Evolutionary conservation across 2,797 vertebrate genomes (phyloP).

Genomic region (Pangasius macronema): DNA sequence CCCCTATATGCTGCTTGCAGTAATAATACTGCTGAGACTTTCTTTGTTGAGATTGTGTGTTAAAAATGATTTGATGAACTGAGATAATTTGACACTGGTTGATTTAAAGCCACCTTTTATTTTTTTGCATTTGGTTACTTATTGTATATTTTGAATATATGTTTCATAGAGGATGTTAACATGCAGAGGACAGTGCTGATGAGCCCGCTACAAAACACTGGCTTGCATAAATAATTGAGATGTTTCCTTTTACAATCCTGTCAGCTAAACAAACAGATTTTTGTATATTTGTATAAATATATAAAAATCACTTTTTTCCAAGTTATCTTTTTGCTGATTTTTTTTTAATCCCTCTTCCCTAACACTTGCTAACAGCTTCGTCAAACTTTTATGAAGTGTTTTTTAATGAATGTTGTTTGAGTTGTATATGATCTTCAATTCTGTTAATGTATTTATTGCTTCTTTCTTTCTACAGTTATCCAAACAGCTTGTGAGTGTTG

Average conservation of each 20-base stretch:
- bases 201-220: neutral
- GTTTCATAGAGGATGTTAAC: neutral
- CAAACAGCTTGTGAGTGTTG: slow-evolving; percentile 59
- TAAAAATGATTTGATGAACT: neutral
- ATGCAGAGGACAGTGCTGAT: neutral
- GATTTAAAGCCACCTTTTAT: neutral
- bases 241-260: neutral
- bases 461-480: slow-evolving; percentile 45
- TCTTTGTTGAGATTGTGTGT: slow-evolving; percentile 41
- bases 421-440: slow-evolving; percentile 36
- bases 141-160: neutral
- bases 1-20: slow-evolving; percentile 41
- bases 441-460: slow-evolving; percentile 40
- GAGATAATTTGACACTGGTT: neutral
- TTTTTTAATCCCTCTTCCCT: neutral
- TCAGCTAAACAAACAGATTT: neutral
- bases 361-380: neutral
- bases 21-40: slow-evolving; percentile 23
- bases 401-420: neutral
- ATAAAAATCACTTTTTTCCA: neutral
- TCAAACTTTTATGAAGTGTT: neutral
- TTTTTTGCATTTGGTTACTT: neutral
- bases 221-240: neutral
- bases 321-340: too few species aligned
- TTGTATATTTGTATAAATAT: neutral